phyloP scores from a whole-genome alignment of 2,888 invertebrate species.

The Callyntrura sp. region DNA sequence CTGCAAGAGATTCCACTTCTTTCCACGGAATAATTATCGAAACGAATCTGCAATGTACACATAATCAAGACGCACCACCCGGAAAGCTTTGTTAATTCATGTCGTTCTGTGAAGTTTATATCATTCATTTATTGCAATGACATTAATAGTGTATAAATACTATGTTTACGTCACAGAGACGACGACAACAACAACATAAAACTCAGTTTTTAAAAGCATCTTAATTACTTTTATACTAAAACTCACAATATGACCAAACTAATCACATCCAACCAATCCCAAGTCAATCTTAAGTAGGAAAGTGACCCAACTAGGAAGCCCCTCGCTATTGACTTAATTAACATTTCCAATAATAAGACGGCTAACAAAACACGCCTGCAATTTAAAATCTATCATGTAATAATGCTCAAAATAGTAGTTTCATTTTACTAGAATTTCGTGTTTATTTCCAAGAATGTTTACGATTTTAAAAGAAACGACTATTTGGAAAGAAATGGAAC shows the following conservation, averaged over 20 bases:
- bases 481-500: background rate
- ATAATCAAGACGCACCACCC: slow-evolving; percentile 6
- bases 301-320: slow-evolving; percentile 55
- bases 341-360: slow-evolving; percentile 60
- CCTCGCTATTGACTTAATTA: slow-evolving; percentile 66
- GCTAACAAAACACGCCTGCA: slow-evolving; percentile 60
- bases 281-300: slow-evolving; percentile 64
- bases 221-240: background rate
- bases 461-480: no score
- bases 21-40: slow-evolving; percentile 66
- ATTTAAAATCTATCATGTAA: background rate
- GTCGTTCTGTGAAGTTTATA: background rate
- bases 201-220: background rate
- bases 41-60: slow-evolving; percentile 65
- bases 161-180: background rate
- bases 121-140: background rate
- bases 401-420: background rate
- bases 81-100: background rate
- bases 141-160: no score
- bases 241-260: slow-evolving; percentile 63
- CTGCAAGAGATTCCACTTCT: slow-evolving; percentile 69
- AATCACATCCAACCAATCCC: slow-evolving; percentile 72
- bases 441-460: background rate
- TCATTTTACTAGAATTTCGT: background rate
- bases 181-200: background rate